Conservation (phyloP, 1,140 invertebrate genomes). For the Drosophila orena region DNA sequence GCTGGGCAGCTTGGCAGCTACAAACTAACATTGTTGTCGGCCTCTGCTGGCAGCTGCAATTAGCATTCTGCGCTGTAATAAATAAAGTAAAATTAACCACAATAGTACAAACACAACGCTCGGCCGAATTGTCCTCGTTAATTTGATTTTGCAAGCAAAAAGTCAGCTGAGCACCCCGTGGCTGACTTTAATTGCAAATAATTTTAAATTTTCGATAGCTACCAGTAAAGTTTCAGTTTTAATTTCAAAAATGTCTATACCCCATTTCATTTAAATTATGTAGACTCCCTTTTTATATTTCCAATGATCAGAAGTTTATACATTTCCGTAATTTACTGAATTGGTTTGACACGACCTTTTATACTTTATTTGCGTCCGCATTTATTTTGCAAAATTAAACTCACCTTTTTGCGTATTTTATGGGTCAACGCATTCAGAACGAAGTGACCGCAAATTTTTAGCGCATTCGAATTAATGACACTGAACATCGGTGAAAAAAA, state of each 20-base stretch:
- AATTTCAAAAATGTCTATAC: too few relatives aligned
- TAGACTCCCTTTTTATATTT: not conserved
- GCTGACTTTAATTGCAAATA: not conserved
- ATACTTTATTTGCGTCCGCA: conserved; percentile 1
- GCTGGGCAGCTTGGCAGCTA: conserved; percentile 11
- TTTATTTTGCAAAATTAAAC: conserved; percentile 44
- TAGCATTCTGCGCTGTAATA: conserved; percentile 74
- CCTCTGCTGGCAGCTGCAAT: conserved; percentile 58
- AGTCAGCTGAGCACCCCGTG: conserved; percentile 8
- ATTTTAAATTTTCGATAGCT: not conserved
- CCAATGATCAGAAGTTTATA: not conserved
- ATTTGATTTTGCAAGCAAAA: conserved; percentile 13
- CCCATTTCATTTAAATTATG: not conserved
- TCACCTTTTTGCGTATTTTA: conserved; percentile 67
- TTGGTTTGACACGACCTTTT: not conserved
- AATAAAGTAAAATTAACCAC: conserved; percentile 80
- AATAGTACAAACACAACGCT: conserved; percentile 59
- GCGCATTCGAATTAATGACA: conserved; percentile 75
- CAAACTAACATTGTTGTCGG: conserved; percentile 49
- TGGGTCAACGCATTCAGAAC: conserved; percentile 35
- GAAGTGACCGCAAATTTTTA: conserved; percentile 59
- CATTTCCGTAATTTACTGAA: conserved; percentile 1
- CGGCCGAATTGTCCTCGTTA: conserved; percentile 24
- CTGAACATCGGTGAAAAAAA: conserved; percentile 65
- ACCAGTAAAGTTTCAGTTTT: not conserved